Evolutionary conservation across 2,888 invertebrate genomes (phyloP).

Genomic region (Diabrotica balteata): DNA sequence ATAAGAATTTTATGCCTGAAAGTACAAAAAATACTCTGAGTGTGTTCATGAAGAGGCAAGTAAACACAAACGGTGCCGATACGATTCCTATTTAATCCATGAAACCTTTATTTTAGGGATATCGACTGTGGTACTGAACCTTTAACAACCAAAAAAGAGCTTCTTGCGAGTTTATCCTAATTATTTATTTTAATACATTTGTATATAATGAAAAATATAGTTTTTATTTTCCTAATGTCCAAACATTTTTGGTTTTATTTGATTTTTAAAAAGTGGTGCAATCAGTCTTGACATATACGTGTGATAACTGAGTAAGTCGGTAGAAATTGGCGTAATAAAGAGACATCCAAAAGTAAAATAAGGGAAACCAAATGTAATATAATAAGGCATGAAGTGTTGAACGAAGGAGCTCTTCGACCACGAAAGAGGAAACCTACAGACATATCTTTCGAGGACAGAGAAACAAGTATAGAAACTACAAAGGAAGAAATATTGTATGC

Average conservation of each 20-base stretch:
- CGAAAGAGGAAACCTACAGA: too few relatives aligned
- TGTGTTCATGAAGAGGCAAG: conserved; percentile 63
- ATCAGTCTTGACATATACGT: too few relatives aligned
- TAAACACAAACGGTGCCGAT: conserved; percentile 27
- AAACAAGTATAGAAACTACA: too few relatives aligned
- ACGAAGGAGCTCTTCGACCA: too few relatives aligned
- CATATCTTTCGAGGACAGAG: too few relatives aligned
- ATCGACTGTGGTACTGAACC: conserved; percentile 40
- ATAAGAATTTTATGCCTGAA: conserved; percentile 64
- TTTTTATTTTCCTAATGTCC: background rate
- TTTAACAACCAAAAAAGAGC: conserved; percentile 42
- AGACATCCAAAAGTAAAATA: too few relatives aligned
- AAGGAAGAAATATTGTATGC: too few relatives aligned
- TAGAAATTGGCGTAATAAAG: too few relatives aligned
- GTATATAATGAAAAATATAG: background rate
- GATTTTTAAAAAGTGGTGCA: too few relatives aligned
- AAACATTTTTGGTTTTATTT: background rate
- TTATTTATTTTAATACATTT: conserved; percentile 5
- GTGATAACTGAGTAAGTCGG: too few relatives aligned
- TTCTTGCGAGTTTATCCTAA: conserved; percentile 37
- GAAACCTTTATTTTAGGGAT: conserved; percentile 42
- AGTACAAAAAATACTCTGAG: conserved; percentile 63
- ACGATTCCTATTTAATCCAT: conserved; percentile 17
- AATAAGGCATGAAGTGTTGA: too few relatives aligned
- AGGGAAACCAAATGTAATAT: too few relatives aligned